Base-by-base conservation (phyloP, 2,797 vertebrate species). In the Cottoperca gobio region DNA sequence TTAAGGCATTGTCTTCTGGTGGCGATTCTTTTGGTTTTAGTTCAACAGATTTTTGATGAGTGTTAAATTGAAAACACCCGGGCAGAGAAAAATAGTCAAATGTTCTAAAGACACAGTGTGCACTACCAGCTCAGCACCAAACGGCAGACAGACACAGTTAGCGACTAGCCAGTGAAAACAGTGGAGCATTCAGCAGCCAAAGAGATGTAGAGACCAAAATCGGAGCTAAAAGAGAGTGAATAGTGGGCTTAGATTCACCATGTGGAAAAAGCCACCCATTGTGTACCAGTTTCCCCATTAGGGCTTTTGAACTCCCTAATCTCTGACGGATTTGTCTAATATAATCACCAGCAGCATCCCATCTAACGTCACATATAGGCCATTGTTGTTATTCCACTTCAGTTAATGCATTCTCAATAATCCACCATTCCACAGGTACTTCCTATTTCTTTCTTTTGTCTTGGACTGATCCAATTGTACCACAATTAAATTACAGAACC, bases 391-490 rank as follows among this genome's bases (percentile, higher is more conserved):
- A 52, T 65, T 76, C 17, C 52, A 69, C 62, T 74, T 58, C 60
- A 69, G 35, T 60, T 84, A 74, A 81, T 78, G 72, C 66, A 21
- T 50, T 74, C 78, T 66, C 39, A 80, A 53, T 84, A 86, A 84
- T 70, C 40, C 54, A 78, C 67, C 73, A 85, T 76, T 73, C 45
- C 70, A 31, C 78, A 9, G 28, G 13, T 42, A 66, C 42, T 65
- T 26, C 54, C n/a, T 4, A n/a, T n/a, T 64, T 55, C 10, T 39
- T 69, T 73, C 26, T 59, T 70, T 65, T 69, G 63, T 84, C 73
- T 78, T 60, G 23, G 59, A 75, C 64, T 86, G 75, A 90, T 92
- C 66, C 85, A 85, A 71, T 89, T 90, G 48, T 72, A 77, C 24
- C 50, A 55, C 60, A 80, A 91, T 80, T 57, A 68, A 85, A 87